Evolutionary conservation across 2,113 vertebrate genomes (phyloP).

Genomic region (Pungitius pungitius): DNA sequence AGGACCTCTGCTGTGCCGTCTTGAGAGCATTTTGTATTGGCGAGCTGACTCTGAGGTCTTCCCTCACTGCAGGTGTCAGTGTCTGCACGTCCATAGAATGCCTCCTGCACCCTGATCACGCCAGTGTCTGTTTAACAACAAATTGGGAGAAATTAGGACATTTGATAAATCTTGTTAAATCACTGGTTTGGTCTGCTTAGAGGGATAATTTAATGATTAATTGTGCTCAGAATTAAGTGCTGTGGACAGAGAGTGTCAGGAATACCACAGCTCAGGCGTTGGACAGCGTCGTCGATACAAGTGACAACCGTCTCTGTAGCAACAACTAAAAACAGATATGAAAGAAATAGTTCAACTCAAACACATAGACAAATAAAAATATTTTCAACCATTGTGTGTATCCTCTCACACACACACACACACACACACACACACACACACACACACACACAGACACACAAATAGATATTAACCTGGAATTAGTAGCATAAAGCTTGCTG

Average conservation of each 20-base stretch:
- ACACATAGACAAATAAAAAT: not conserved
- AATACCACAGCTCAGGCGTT: slow-evolving; percentile 46
- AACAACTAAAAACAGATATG: not conserved
- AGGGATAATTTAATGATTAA: not conserved
- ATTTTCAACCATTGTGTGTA: not conserved
- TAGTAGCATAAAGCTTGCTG: slow-evolving; percentile 15
- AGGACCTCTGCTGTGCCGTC: not conserved
- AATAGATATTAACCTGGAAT: slow-evolving; percentile 21
- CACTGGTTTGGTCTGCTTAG: not conserved
- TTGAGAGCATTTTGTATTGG: slow-evolving; percentile 8
- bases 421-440: not conserved
- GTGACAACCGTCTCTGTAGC: slow-evolving; percentile 2
- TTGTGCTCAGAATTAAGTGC: not conserved
- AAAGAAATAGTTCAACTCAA: not conserved
- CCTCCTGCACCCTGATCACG: slow-evolving; percentile 43
- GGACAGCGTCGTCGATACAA: not conserved
- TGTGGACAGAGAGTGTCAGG: not conserved
- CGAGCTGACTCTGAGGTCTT: rapidly evolving
- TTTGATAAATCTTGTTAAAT: not conserved
- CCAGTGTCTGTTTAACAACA: not conserved
- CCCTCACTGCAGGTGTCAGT: slow-evolving; percentile 29
- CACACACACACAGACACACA: not conserved
- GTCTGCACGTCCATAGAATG: slow-evolving; percentile 35
- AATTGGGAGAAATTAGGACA: not conserved
- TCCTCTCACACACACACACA: not conserved